Evolutionary conservation across 2,888 invertebrate genomes (phyloP).

Genomic region (Ethmia dodecea): DNA sequence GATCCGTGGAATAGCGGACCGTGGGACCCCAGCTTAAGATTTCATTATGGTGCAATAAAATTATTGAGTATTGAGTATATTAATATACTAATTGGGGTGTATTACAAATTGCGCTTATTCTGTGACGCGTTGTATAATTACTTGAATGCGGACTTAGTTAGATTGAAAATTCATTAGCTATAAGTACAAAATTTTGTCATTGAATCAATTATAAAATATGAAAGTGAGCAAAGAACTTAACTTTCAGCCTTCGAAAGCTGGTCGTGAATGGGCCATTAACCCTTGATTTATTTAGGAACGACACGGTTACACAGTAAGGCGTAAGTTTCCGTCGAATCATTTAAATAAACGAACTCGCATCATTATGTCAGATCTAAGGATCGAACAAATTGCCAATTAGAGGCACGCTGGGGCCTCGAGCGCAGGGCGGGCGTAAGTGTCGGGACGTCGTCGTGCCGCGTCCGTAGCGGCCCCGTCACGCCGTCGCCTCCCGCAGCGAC

Average conservation of each 20-base stretch:
- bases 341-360: conserved; percentile 76
- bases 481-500: conserved; percentile 1
- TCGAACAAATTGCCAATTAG: conserved; percentile 77
- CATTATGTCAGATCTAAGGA: conserved; percentile 75
- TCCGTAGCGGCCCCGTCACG: conserved; percentile 12
- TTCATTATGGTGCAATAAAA: too few relatives aligned
- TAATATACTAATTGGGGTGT: too few relatives aligned
- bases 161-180: too few relatives aligned
- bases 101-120: too few relatives aligned
- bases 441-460: not conserved
- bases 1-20: too few relatives aligned
- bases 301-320: conserved; percentile 36
- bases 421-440: conserved; percentile 31
- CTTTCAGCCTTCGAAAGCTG: conserved; percentile 27
- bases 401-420: conserved; percentile 44
- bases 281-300: conserved; percentile 41
- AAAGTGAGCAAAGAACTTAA: conserved; percentile 28
- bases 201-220: conserved; percentile 19
- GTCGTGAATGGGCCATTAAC: conserved; percentile 40
- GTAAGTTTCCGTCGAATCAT: conserved; percentile 71
- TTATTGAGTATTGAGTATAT: too few relatives aligned
- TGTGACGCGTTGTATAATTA: too few relatives aligned
- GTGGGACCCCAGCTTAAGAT: too few relatives aligned
- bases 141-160: too few relatives aligned
- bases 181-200: too few relatives aligned